phyloP scores from a whole-genome alignment of 1,140 invertebrate species.

The Rhagoletis zephyria region DNA sequence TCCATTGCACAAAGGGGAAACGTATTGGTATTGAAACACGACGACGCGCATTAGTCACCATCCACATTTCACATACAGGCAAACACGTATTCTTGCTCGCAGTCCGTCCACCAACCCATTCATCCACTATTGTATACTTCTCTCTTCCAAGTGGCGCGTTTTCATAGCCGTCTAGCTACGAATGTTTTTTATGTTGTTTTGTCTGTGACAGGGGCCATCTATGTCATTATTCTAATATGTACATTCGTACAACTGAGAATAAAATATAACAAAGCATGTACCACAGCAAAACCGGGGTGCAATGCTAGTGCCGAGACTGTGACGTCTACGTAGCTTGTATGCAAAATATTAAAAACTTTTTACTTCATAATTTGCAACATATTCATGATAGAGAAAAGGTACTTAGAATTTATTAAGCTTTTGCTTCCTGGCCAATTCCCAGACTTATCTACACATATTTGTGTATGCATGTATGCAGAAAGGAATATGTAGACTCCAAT shows the following conservation, averaged over 20 bases:
- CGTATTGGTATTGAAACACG: conserved; percentile 20
- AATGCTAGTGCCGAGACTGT: not conserved
- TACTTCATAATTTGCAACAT: too few species aligned
- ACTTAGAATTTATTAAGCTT: too few species aligned
- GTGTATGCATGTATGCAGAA: too few species aligned
- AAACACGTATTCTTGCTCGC: conserved; percentile 14
- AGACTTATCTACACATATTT: too few species aligned
- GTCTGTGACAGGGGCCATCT: conserved; percentile 24
- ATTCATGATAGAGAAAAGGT: too few species aligned
- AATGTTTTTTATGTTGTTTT: conserved; percentile 28
- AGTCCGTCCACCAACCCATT: not conserved
- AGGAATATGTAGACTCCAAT: not conserved
- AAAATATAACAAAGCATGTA: conserved; percentile 31
- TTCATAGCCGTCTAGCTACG: conserved; percentile 27
- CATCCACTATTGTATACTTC: conserved; percentile 18
- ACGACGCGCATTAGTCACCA: conserved; percentile 43
- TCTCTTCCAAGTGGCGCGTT: conserved; percentile 44
- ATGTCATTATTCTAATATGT: conserved; percentile 1
- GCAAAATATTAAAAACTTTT: not conserved
- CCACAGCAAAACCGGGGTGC: conserved; percentile 26
- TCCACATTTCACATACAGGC: conserved; percentile 12
- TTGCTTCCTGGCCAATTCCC: conserved; percentile 12
- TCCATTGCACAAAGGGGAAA: conserved; percentile 39
- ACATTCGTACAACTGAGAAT: not conserved
- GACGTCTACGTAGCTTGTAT: not conserved